A percentile compares a stretch with the other conserved stretches of the same genome.
Conservation (phyloP, 2,888 invertebrate species). For the Asteroscopus sphinx region DNA sequence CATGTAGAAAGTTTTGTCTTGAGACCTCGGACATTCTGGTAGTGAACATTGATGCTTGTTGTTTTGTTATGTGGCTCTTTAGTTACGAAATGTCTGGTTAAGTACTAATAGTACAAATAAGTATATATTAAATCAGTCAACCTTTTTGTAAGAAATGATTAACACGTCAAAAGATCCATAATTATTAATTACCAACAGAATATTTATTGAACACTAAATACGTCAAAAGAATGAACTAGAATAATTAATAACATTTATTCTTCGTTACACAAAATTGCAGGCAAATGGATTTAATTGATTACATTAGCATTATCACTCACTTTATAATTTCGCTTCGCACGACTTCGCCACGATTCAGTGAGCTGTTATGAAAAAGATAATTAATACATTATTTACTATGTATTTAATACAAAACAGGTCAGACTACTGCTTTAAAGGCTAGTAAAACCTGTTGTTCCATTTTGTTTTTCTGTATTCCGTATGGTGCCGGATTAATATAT, state of each 20-base stretch:
- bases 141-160: conserved; percentile 24
- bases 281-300: conserved; percentile 32
- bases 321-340: conserved; percentile 22
- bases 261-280: conserved; percentile 38
- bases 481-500: no score
- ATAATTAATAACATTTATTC: conserved; percentile 21
- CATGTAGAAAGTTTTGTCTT: no score
- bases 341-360: conserved; percentile 3
- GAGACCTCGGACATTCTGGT: no score
- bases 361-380: conserved; percentile 35
- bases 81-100: no score
- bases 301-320: conserved; percentile 34
- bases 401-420: conserved; percentile 18
- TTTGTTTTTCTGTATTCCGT: no score
- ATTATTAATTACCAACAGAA: conserved; percentile 1
- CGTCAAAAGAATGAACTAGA: conserved; percentile 25
- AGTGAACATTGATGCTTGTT: no score
- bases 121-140: background rate
- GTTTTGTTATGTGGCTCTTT: no score
- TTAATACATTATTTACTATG: conserved; percentile 16
- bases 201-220: conserved; percentile 16
- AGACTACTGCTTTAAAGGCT: no score
- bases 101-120: no score
- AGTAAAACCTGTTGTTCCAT: no score
- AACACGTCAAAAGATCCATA: conserved; percentile 11